phyloP scores from a whole-genome alignment of 2,113 vertebrate species.

The Hypanus sabinus region DNA sequence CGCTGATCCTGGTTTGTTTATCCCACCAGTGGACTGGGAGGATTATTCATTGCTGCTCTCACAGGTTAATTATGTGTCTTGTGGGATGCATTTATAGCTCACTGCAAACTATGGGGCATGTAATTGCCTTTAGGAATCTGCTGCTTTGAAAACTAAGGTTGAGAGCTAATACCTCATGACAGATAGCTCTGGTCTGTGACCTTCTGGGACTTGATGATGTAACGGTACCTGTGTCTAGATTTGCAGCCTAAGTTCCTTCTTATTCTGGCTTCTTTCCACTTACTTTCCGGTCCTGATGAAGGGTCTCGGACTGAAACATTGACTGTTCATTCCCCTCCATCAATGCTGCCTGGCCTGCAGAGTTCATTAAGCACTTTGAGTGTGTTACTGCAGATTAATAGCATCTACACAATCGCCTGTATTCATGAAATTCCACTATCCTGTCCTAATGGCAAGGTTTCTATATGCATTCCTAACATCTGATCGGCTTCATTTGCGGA shows the following conservation, averaged over 20 bases:
- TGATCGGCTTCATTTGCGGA: too few species aligned
- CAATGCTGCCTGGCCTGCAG: too few species aligned
- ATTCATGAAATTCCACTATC: background rate
- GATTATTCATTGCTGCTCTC: background rate
- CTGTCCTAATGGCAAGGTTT: background rate
- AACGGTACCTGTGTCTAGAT: background rate
- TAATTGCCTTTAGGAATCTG: slow-evolving; percentile 20
- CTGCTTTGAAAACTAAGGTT: slow-evolving; percentile 18
- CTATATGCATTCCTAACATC: too few species aligned
- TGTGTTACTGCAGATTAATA: too few species aligned
- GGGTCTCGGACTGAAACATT: too few species aligned
- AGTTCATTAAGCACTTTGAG: too few species aligned
- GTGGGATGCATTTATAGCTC: slow-evolving; percentile 32
- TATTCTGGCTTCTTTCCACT: too few species aligned
- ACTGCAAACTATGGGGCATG: slow-evolving; percentile 20
- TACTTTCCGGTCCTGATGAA: too few species aligned
- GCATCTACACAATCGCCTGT: too few species aligned
- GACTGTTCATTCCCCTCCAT: too few species aligned
- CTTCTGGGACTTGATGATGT: background rate
- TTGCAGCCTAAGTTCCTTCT: background rate
- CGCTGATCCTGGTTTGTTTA: too few species aligned
- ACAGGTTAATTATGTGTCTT: slow-evolving; percentile 26
- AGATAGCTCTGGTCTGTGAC: slow-evolving; percentile 21
- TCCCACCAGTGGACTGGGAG: too few species aligned
- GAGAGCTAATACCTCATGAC: slow-evolving; percentile 1